A percentile compares a stretch with the other conserved stretches of the same genome.
These are phyloP conservation scores for Athene noctua DNA, from an alignment of 2,113 vertebrate species.

Conservation along the genomic window DNA sequence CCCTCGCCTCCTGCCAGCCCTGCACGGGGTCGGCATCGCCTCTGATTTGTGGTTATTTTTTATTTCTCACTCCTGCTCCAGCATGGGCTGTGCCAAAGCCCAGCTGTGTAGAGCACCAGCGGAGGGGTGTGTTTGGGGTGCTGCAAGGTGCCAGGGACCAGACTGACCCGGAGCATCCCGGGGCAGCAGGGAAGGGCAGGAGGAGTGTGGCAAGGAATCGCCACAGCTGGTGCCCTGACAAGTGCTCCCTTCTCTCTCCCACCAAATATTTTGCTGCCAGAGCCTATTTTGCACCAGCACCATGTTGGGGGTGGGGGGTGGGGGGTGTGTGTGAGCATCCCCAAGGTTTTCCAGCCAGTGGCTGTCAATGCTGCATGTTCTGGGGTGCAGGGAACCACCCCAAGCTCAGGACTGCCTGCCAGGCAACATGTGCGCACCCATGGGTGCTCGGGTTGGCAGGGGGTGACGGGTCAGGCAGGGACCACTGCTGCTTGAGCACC, in stretches of 20 bases:
- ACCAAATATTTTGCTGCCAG: neutral
- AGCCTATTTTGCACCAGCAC: neutral
- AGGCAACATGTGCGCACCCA: rapidly evolving
- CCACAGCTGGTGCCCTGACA: neutral
- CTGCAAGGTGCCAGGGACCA: neutral
- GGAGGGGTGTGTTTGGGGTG: neutral
- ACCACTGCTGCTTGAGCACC: rapidly evolving
- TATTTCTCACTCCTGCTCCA: neutral
- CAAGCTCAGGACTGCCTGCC: neutral
- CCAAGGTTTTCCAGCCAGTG: neutral
- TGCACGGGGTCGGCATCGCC: neutral
- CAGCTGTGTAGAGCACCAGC: neutral
- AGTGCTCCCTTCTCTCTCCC: neutral
- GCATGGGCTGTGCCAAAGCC: neutral
- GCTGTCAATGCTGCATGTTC: neutral
- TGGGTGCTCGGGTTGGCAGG: neutral
- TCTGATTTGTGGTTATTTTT: neutral
- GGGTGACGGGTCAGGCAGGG: neutral
- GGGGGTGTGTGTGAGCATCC: neutral
- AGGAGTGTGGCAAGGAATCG: neutral
- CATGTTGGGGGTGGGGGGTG: rapidly evolving
- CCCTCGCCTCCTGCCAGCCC: conserved; percentile 25
- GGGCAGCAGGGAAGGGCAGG: neutral
- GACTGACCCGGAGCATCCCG: neutral
- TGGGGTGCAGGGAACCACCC: rapidly evolving